phyloP scores from a whole-genome alignment of 53 echinoderm and acorn worm species.

The Henricia sp. region DNA sequence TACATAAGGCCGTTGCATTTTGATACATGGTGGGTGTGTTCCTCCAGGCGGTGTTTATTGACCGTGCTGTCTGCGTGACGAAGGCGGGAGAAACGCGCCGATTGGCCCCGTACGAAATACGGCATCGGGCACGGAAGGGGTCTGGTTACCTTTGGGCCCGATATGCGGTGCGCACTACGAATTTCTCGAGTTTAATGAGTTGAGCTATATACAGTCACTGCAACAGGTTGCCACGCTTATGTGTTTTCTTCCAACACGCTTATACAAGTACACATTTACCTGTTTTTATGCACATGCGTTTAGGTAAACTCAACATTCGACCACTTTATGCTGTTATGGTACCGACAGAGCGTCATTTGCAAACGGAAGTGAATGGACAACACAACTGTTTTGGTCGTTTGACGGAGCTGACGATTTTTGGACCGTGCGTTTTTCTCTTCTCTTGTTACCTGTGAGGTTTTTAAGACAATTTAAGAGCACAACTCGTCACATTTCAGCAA shows the following conservation, averaged over 20 bases:
- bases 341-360: too few species aligned
- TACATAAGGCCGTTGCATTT: background rate
- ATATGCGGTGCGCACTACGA: background rate
- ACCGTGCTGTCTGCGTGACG: constrained; percentile 33
- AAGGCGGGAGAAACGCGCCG: background rate
- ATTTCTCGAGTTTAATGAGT: constrained; percentile 16
- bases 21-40: constrained; percentile 37
- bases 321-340: too few species aligned
- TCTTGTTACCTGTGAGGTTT: too few species aligned
- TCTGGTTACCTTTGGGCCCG: constrained; percentile 23
- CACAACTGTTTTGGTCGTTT: too few species aligned
- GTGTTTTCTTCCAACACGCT: background rate
- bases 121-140: constrained; percentile 21
- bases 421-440: too few species aligned
- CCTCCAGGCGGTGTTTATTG: constrained; percentile 31
- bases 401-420: too few species aligned
- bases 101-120: constrained; percentile 1
- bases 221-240: constrained; percentile 12
- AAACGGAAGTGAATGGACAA: too few species aligned
- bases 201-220: background rate
- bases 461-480: too few species aligned
- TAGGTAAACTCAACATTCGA: too few species aligned
- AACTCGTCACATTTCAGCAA: too few species aligned
- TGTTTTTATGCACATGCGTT: too few species aligned
- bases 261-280: background rate